phyloP scores from a whole-genome alignment of 92 coral and sea anemone genomes.

The Meandrina meandrites region DNA sequence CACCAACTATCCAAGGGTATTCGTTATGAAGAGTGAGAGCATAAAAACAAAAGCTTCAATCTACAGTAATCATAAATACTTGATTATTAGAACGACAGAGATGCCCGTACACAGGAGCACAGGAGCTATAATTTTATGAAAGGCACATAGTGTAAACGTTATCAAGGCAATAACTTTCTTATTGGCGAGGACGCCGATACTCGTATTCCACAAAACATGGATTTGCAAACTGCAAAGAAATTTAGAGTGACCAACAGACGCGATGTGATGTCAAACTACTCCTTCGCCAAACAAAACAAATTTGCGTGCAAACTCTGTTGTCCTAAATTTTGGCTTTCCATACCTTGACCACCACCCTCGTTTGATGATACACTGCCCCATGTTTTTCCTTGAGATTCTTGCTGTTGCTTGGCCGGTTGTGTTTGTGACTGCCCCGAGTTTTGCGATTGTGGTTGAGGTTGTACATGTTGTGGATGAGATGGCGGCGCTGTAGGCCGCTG shows the following conservation, averaged over 20 bases:
- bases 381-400: constrained; percentile 89
- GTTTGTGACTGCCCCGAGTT: constrained; percentile 84
- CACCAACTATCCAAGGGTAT: background rate
- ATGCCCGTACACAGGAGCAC: background rate
- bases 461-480: constrained; percentile 76
- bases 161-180: background rate
- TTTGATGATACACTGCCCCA: constrained; percentile 99
- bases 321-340: background rate
- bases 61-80: background rate
- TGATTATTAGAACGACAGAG: background rate
- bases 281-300: constrained; percentile 21
- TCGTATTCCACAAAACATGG: background rate
- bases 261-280: background rate
- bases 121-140: background rate
- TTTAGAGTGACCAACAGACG: background rate
- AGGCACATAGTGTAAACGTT: background rate
- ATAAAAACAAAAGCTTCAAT: background rate
- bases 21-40: background rate
- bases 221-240: background rate
- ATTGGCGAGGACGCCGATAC: background rate
- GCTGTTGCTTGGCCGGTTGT: constrained; percentile 69
- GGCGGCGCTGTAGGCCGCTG: constrained; percentile 95
- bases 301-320: background rate
- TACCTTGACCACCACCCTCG: constrained; percentile 99
- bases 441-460: constrained; percentile 82